These are phyloP conservation scores for Heterodera schachtii DNA, from an alignment of 1,140 invertebrate genomes.

Conservation along the genomic window DNA sequence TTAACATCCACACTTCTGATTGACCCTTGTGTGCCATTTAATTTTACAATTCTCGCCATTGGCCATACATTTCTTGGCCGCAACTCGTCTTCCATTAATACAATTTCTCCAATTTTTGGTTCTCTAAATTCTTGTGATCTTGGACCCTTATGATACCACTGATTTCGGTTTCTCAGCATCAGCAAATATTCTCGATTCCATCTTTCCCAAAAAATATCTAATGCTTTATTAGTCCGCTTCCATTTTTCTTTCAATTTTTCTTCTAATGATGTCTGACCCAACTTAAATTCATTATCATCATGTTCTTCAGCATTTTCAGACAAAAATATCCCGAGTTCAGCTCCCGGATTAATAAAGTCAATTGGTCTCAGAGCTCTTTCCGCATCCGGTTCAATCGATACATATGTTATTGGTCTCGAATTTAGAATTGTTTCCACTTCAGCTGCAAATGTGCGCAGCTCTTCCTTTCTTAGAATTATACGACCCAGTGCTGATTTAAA, in stretches of 20 bases:
- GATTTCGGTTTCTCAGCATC: not conserved
- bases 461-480: not conserved
- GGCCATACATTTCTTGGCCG: not conserved
- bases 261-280: not conserved
- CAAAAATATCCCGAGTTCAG: not conserved
- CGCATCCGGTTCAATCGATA: not conserved
- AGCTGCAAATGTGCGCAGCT: not conserved
- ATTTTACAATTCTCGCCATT: not conserved
- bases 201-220: not conserved
- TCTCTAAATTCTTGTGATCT: not conserved
- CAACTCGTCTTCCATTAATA: not conserved
- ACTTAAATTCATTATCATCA: not conserved
- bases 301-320: not conserved
- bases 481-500: not conserved
- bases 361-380: not conserved
- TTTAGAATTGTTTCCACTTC: slow-evolving; percentile 5
- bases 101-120: not conserved
- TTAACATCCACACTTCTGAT: slow-evolving; percentile 1
- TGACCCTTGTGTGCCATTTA: not conserved
- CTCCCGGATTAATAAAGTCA: not conserved
- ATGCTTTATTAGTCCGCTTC: not conserved
- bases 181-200: not conserved
- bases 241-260: not conserved
- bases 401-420: not conserved
- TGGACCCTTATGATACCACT: not conserved